Percentiles rank a stretch among this genome's conserved stretches.
phyloP scores from a whole-genome alignment of 2,113 vertebrate species.

The Dasypus novemcinctus region DNA sequence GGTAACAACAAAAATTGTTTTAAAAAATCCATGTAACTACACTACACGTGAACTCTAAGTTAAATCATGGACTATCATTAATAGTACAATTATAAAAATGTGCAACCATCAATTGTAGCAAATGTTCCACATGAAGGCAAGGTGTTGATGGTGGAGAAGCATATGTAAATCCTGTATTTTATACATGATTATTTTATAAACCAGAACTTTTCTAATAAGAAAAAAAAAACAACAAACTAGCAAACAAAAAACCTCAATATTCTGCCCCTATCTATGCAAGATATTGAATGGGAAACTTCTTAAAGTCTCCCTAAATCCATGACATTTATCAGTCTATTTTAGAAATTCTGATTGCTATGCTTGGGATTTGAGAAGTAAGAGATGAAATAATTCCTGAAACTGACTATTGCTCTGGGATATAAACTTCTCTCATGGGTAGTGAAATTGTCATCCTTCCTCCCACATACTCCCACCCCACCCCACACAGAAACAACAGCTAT shows the following conservation, averaged over 20 bases:
- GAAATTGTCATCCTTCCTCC: not conserved
- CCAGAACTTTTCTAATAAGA: too few relatives aligned
- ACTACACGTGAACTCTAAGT: too few relatives aligned
- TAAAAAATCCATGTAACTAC: too few relatives aligned
- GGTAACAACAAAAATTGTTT: too few relatives aligned
- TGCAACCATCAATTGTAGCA: too few relatives aligned
- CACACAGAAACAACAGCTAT: not conserved
- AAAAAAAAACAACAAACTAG: not conserved
- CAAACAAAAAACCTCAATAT: not conserved
- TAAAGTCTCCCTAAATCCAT: not conserved
- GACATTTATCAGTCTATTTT: not conserved
- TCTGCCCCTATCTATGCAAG: not conserved
- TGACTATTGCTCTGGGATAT: not conserved
- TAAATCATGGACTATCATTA: too few relatives aligned
- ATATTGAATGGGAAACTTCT: not conserved
- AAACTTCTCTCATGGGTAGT: not conserved
- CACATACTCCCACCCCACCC: not conserved
- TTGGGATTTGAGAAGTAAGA: not conserved
- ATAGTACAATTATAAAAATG: too few relatives aligned
- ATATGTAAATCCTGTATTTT: too few relatives aligned
- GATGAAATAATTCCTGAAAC: not conserved
- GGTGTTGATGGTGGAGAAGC: too few relatives aligned
- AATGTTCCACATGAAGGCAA: too few relatives aligned
- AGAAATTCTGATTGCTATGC: not conserved
- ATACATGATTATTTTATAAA: too few relatives aligned